Percentiles rank a stretch among this genome's conserved stretches.
Conservation (phyloP, 2,888 invertebrate species). For the Macroteleia sp. region DNA sequence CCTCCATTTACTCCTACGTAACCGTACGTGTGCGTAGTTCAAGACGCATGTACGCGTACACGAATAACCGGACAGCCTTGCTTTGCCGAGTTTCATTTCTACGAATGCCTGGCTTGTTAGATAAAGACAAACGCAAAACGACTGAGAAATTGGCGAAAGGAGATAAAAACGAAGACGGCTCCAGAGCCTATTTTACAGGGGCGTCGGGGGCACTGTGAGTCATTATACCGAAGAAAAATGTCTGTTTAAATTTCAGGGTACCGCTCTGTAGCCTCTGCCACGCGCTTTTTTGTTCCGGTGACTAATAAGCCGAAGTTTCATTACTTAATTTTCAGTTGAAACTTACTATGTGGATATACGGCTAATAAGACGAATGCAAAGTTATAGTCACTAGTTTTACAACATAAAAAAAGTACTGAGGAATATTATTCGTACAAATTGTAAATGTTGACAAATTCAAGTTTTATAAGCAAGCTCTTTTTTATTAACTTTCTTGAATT, state of each 20-base stretch:
- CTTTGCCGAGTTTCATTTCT: slow-evolving; percentile 29
- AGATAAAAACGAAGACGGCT: slow-evolving; percentile 16
- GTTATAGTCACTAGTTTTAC: too few species aligned
- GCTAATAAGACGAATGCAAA: too few species aligned
- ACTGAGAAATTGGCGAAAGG: slow-evolving; percentile 20
- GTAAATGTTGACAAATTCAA: too few species aligned
- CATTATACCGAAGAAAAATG: slow-evolving; percentile 13
- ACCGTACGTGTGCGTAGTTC: slow-evolving; percentile 15
- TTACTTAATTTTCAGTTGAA: too few species aligned
- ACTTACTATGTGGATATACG: too few species aligned
- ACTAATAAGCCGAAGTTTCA: too few species aligned
- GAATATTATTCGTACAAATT: too few species aligned
- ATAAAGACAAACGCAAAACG: slow-evolving; percentile 24
- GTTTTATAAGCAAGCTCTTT: too few species aligned
- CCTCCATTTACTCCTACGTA: slow-evolving; percentile 40
- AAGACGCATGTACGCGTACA: slow-evolving; percentile 8
- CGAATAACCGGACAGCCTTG: slow-evolving; percentile 34
- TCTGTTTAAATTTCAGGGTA: slow-evolving; percentile 13
- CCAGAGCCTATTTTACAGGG: slow-evolving; percentile 1
- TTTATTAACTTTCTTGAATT: too few species aligned
- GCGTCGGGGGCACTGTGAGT: neutral
- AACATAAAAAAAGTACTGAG: too few species aligned
- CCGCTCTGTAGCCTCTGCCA: too few species aligned
- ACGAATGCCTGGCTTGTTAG: slow-evolving; percentile 31
- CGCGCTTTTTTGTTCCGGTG: too few species aligned